Evolutionary conservation across 1,140 invertebrate species (phyloP), one percentile per base, ranked within the genome.

Genomic region (Rhagoletis pomonella): DNA sequence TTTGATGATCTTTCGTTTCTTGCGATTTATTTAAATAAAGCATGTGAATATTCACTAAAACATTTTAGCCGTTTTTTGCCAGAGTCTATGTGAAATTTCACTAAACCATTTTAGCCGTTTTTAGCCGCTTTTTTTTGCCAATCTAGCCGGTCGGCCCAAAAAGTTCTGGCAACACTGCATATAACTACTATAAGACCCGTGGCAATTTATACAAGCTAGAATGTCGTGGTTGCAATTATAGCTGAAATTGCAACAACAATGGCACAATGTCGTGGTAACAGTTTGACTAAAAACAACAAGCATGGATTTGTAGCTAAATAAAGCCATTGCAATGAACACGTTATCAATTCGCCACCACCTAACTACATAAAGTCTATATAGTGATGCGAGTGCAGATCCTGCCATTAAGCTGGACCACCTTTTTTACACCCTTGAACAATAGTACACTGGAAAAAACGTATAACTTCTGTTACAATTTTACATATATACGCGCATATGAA

Each of bases 271-370:
- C 4, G n/a, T 14, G 4, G 44, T 9, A 81, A 29, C 47, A 55
- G 2, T 50, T n/a, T 50, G n/a, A 81, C 2, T 17, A 81, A 55
- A 50, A 81, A 50, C 44, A 81, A 55, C 73, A 55, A 55, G 9
- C 42, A 50, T 14, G 73, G 3, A 19, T 19, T 29, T 42, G 73
- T 58, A 81, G 55, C 19, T 14, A 55, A 42, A 55, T 81, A 81
- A 7, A 9, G 73, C 47, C 19, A 55, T 55, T 81, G 47, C 5
- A 55, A 9, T 55, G 73, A 81, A 58, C 73, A 81, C n/a, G n/a
- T 81, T 81, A 81, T 81, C 73, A 81, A 81, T 81, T 81, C 50
- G 47, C 55, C 47, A 50, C 73, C 73, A 81, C 47, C 14, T n/a
- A 3, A 81, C 3, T 3, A 77, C 47, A 47, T 77, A 29, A 29